Evolutionary conservation across 92 coral and sea anemone genomes (phyloP).

Genomic region (Zoanthus gigantus): DNA sequence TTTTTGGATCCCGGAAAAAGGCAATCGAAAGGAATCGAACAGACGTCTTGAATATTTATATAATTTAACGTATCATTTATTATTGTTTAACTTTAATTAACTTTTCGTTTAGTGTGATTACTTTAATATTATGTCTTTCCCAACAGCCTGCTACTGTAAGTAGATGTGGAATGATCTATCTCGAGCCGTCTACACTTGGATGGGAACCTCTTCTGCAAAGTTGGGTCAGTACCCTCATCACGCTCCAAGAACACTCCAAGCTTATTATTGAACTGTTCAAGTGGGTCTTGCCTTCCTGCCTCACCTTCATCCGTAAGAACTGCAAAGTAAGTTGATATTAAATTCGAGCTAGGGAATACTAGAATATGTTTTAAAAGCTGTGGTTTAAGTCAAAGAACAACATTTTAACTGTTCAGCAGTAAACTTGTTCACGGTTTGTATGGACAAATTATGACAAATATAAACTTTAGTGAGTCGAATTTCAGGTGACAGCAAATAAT

Average conservation of each 20-base stretch:
- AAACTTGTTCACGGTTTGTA: not conserved
- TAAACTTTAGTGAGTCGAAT: too few relatives aligned
- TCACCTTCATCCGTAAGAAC: conserved; percentile 90
- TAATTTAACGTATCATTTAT: too few relatives aligned
- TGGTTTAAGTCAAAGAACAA: too few relatives aligned
- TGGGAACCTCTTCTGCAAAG: conserved; percentile 96
- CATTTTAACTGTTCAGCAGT: not conserved
- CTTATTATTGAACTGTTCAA: conserved; percentile 84
- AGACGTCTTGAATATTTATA: too few relatives aligned
- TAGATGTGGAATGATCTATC: conserved; percentile 98
- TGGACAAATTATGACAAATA: not conserved
- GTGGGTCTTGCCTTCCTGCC: conserved; percentile 92
- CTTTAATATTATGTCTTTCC: not conserved
- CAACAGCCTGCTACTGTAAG: conserved; percentile 95
- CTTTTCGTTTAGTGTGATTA: too few relatives aligned
- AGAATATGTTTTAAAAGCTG: not conserved
- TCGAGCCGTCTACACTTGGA: conserved; percentile 96
- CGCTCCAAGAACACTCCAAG: conserved; percentile 73
- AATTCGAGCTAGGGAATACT: not conserved
- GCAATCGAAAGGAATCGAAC: too few relatives aligned
- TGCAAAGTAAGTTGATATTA: conserved; percentile 81
- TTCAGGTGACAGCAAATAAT: too few relatives aligned
- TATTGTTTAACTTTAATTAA: too few relatives aligned
- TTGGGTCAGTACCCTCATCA: conserved; percentile 85
- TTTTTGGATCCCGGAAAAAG: too few relatives aligned